A percentile compares a stretch with the other conserved stretches of the same genome.
These are phyloP conservation scores for Drosophila fuyamai DNA, from an alignment of 1,140 invertebrate genomes.

Conservation along the genomic window DNA sequence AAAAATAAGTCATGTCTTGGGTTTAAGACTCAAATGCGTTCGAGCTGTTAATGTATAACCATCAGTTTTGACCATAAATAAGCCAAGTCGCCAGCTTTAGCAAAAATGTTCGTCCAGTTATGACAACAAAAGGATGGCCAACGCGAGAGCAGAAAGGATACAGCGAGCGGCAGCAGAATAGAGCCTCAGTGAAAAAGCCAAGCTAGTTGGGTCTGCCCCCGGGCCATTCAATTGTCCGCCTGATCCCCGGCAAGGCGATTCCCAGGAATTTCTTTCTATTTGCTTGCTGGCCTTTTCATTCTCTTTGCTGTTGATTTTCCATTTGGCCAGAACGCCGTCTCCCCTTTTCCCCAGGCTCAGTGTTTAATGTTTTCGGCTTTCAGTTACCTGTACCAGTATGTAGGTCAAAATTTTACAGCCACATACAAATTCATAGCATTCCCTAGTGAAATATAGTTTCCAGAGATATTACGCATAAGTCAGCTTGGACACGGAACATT, in stretches of 20 bases:
- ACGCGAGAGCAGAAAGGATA: slow-evolving; percentile 38
- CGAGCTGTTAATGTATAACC: neutral
- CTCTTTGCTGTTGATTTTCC: slow-evolving; percentile 53
- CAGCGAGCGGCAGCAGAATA: slow-evolving; percentile 6
- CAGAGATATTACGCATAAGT: slow-evolving; percentile 23
- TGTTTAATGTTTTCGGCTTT: slow-evolving; percentile 44
- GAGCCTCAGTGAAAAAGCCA: slow-evolving; percentile 23
- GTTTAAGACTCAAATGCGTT: too few species aligned
- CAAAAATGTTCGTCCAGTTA: slow-evolving; percentile 35
- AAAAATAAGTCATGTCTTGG: too few species aligned
- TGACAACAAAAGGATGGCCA: slow-evolving; percentile 55
- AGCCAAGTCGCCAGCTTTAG: slow-evolving; percentile 9
- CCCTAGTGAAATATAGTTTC: slow-evolving; percentile 2
- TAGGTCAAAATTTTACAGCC: slow-evolving; percentile 30
- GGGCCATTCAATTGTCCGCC: slow-evolving; percentile 59
- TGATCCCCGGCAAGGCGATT: slow-evolving; percentile 43
- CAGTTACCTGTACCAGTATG: slow-evolving; percentile 30
- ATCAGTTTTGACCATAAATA: neutral
- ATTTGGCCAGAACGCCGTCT: slow-evolving; percentile 29
- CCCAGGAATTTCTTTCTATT: slow-evolving; percentile 26
- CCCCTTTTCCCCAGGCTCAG: slow-evolving; percentile 25
- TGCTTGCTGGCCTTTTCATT: slow-evolving; percentile 50
- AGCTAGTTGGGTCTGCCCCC: slow-evolving; percentile 30
- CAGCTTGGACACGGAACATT: slow-evolving; percentile 9
- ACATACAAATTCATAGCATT: slow-evolving; percentile 6